phyloP scores from a whole-genome alignment of 2,113 vertebrate genomes.

The Heterochromis multidens region DNA sequence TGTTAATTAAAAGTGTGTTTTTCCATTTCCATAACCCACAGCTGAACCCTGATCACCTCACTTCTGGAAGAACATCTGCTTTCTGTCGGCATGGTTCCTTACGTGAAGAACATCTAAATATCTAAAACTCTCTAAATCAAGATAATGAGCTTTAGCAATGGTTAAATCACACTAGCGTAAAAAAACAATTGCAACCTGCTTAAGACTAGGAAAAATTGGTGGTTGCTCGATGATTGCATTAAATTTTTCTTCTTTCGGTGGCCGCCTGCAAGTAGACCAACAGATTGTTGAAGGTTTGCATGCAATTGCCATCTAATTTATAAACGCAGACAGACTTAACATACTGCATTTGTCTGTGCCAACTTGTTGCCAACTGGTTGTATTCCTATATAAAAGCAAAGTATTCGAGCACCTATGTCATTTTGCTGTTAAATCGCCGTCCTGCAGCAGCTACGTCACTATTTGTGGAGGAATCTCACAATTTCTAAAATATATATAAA shows the following conservation, averaged over 20 bases:
- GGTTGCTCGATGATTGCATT: not conserved
- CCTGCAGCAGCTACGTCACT: no score
- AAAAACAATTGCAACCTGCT: no score
- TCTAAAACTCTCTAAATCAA: not conserved
- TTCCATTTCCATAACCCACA: not conserved
- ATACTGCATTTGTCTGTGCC: not conserved
- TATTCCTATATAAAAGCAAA: no score
- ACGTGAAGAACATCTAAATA: not conserved
- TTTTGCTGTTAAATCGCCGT: no score
- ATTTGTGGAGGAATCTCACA: no score
- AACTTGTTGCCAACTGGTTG: not conserved
- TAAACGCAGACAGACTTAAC: no score
- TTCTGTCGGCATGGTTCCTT: not conserved
- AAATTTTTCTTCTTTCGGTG: not conserved
- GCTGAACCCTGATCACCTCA: not conserved
- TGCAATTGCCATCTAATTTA: no score
- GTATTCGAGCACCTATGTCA: no score
- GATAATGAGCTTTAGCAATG: accelerated
- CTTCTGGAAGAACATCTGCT: not conserved
- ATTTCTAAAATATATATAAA: no score
- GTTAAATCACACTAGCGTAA: not conserved
- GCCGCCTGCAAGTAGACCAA: not conserved
- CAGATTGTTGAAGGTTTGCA: not conserved
- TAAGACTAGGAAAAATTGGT: no score
- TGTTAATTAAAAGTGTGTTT: not conserved